phyloP scores from a whole-genome alignment of 2,113 vertebrate species.

The Centropus bengalensis region DNA sequence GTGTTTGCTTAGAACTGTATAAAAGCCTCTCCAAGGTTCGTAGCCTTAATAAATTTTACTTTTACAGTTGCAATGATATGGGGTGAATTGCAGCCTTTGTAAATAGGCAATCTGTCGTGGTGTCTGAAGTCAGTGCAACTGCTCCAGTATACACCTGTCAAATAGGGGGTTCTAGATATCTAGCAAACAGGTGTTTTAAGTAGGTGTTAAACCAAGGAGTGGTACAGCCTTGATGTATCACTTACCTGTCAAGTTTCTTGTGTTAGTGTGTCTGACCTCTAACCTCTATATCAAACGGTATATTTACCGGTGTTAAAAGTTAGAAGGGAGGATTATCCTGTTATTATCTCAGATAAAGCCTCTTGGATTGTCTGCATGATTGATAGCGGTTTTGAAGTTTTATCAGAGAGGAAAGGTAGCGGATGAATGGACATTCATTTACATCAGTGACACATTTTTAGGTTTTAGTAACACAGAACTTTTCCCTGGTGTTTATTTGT shows the following conservation, averaged over 20 bases:
- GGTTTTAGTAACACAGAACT: background rate
- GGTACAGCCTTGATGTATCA: background rate
- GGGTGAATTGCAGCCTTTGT: background rate
- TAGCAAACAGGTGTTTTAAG: background rate
- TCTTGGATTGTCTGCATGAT: background rate
- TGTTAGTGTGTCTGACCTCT: background rate
- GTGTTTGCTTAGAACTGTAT: background rate
- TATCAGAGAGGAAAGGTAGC: background rate
- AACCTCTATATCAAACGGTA: background rate
- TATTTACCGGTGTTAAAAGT: rapidly evolving
- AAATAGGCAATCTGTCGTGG: rapidly evolving
- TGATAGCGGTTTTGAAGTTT: background rate
- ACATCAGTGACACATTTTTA: background rate
- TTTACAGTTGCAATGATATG: background rate
- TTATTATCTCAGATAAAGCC: background rate
- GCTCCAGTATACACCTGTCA: background rate
- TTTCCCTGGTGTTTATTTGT: background rate
- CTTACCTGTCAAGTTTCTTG: background rate
- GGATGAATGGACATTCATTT: background rate
- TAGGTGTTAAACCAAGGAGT: background rate
- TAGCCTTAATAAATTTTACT: background rate
- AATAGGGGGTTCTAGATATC: background rate
- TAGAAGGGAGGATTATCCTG: background rate
- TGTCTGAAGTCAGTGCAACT: background rate
- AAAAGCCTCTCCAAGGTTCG: background rate